Evolutionary conservation across 1,140 invertebrate genomes (phyloP).

Genomic region (Drusus annulatus): DNA sequence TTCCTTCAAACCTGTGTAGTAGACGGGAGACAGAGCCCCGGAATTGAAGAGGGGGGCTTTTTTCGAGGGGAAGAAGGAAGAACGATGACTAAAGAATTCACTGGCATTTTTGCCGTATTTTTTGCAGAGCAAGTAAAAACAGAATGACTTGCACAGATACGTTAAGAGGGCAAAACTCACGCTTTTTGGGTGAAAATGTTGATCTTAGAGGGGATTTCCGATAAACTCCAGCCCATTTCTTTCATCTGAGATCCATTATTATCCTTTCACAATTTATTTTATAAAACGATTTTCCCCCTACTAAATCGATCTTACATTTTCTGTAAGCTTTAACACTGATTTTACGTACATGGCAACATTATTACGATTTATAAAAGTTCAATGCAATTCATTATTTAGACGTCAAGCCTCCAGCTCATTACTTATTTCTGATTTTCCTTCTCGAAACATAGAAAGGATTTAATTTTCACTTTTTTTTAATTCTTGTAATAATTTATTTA

Average conservation of each 20-base stretch:
- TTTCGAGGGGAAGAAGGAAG: slow-evolving; percentile 8
- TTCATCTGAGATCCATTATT: slow-evolving; percentile 22
- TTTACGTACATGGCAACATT: not conserved
- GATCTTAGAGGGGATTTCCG: slow-evolving; percentile 19
- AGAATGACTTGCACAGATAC: slow-evolving; percentile 54
- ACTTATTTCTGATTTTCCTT: too few relatives aligned
- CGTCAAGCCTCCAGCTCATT: too few relatives aligned
- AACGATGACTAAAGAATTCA: slow-evolving; percentile 12
- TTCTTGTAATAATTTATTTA: too few relatives aligned
- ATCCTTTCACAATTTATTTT: slow-evolving; percentile 29
- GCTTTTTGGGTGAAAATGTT: slow-evolving; percentile 30
- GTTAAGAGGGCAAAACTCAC: slow-evolving; percentile 29
- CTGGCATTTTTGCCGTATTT: slow-evolving; percentile 37
- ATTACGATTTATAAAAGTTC: too few relatives aligned
- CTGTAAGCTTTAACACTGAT: slow-evolving; percentile 6
- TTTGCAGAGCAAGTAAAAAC: slow-evolving; percentile 53
- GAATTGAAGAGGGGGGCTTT: not conserved
- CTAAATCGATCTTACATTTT: not conserved
- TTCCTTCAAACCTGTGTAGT: not conserved
- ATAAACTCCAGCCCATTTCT: slow-evolving; percentile 33
- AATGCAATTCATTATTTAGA: too few relatives aligned
- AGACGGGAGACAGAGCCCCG: not conserved
- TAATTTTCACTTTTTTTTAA: too few relatives aligned
- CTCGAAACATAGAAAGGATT: too few relatives aligned
- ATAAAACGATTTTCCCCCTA: not conserved